Base-by-base conservation (phyloP, 1,140 invertebrate species). In the Papilio polyxenes region DNA sequence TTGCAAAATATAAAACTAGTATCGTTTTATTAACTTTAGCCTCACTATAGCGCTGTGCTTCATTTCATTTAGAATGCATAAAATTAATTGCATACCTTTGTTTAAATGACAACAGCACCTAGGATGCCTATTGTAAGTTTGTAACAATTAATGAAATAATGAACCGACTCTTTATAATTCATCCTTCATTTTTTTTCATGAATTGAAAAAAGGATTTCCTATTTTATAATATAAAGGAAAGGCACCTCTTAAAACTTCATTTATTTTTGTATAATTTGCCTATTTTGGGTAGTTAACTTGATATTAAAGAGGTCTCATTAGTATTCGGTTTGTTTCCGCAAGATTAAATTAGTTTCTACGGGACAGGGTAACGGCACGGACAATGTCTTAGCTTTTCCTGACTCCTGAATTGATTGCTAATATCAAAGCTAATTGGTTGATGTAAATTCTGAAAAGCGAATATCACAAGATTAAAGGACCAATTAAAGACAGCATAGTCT, bases 11-110 rank as follows among this genome's bases (percentile, higher is more conserved):
- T 44, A 44, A 37, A 72, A 15, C 15, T 72, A 40, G 31, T 40
- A 72, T 2, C 5, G 65, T 72, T 72, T 72, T 37, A 65, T 72
- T 72, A 72, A 72, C 65, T 17, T 72, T 31, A 37, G 31, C 3
- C 65, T n/a, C 20, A 31, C 65, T 13, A 37, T 72, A 1, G 23
- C 31, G 65, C 31, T 72, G 15, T 72, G 65, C 65, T 15, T 31
- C 65, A 72, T 72, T 72, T 72, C 31, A 40, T 37, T 72, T 15
- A 31, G 31, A 72, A 40, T 72, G 65, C 65, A 72, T 72, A 40
- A 72, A 62, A 72, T 72, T 72, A 72, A 72, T 40, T 72, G 65
- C 65, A 37, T 72, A 72, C 65, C 65, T 72, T 72, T 72, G 65
- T 72, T 72, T 72, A 37, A 72, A 72, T 72, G 65, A 72, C 65